These are phyloP conservation scores for Agrochola lota DNA, from an alignment of 2,888 invertebrate species.

Conservation along the genomic window DNA sequence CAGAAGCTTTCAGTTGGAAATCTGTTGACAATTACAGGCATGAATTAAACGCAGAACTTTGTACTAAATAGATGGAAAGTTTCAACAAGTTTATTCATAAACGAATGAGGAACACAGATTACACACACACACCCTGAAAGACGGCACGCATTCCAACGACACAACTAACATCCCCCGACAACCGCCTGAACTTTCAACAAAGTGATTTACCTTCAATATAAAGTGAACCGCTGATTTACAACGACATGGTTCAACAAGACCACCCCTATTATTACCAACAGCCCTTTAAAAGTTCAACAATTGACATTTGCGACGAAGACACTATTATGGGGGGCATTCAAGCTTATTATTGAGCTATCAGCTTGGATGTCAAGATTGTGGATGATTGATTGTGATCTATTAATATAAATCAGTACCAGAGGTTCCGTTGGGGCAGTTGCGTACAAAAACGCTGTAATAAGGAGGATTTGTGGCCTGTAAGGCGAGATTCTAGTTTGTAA, in stretches of 20 bases:
- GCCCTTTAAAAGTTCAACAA: constrained; percentile 86
- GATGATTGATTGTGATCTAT: constrained; percentile 70
- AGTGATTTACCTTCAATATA: constrained; percentile 81
- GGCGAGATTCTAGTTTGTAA: constrained; percentile 73
- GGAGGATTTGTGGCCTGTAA: constrained; percentile 61
- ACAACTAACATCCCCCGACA: constrained; percentile 41
- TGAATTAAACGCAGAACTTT: constrained; percentile 10
- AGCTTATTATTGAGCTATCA: constrained; percentile 77
- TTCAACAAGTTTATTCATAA: constrained; percentile 27
- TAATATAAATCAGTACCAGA: constrained; percentile 67
- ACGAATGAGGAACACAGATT: constrained; percentile 22
- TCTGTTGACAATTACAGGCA: constrained; percentile 13
- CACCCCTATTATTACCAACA: constrained; percentile 79
- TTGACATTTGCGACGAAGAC: constrained; percentile 85
- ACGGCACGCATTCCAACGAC: constrained; percentile 41
- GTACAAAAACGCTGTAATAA: constrained; percentile 65
- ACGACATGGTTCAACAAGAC: constrained; percentile 81
- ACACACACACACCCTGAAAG: constrained; percentile 15
- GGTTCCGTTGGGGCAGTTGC: constrained; percentile 50
- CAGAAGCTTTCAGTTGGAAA: constrained; percentile 25
- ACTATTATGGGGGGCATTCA: constrained; percentile 78
- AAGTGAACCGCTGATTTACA: constrained; percentile 82
- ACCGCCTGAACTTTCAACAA: constrained; percentile 78
- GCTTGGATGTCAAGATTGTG: constrained; percentile 65
- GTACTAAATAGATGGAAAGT: constrained; percentile 12